Evolutionary conservation across 2,113 vertebrate genomes (phyloP).

Genomic region (Phalacrocorax aristotelis): DNA sequence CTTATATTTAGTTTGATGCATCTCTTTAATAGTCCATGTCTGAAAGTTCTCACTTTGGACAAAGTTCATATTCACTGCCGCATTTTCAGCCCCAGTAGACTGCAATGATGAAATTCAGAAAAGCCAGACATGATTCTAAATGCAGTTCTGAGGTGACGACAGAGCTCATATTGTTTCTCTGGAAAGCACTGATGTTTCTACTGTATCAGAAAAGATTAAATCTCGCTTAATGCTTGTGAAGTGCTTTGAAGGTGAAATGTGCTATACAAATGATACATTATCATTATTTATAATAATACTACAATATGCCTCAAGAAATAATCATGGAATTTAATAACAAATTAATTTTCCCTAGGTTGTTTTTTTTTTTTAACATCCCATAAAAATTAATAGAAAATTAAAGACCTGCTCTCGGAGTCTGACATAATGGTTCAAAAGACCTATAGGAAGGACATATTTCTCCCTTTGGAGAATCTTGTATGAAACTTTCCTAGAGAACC

Average conservation of each 20-base stretch:
- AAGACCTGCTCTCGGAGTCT: background rate
- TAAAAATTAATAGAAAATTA: slow-evolving; percentile 39
- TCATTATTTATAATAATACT: slow-evolving; percentile 2
- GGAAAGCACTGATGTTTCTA: background rate
- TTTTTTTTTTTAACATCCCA: background rate
- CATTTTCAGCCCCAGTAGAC: background rate
- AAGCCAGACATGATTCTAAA: background rate
- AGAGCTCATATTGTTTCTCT: background rate
- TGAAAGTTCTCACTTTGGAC: background rate
- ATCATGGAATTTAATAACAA: background rate
- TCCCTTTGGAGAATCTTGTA: background rate
- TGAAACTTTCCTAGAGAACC: background rate
- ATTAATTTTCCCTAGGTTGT: background rate
- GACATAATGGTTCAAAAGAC: background rate
- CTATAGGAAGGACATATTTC: background rate
- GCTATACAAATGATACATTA: background rate
- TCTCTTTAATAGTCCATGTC: background rate
- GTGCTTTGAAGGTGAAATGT: slow-evolving; percentile 44
- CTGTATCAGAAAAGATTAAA: background rate
- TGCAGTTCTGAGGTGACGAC: background rate
- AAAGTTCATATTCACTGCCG: background rate
- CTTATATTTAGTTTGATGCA: background rate
- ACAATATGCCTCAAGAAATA: slow-evolving; percentile 7
- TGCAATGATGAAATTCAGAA: background rate
- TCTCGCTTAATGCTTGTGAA: background rate